Evolutionary conservation across 2,797 vertebrate genomes (phyloP), one percentile per base, ranked within the genome.

Genomic region (Sebastes trivittatus): DNA sequence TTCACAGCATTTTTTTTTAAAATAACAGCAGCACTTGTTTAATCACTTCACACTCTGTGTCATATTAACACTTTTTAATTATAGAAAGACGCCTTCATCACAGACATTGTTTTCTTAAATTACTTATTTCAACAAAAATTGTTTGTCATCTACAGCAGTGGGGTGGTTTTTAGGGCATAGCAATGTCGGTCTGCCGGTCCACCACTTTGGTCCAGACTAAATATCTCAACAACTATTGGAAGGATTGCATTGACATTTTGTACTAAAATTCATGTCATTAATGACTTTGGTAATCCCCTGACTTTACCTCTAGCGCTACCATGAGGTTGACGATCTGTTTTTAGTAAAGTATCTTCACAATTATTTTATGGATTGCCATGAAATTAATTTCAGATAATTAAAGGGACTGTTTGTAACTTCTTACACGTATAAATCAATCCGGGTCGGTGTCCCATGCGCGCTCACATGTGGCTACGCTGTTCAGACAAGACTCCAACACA

Each of bases 51-150:
- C 61, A 54, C 63, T 42, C 3, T 27, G 38, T 23, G 72, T 34
- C 60, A 78, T 27, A 76, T 80, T 87, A 75, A 56, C 63, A 67
- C 62, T 27, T 80, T 56, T 72, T 34, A 74, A 82, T 79, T 67
- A 73, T 66, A 72, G 18, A 32, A 69, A 69, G 18, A 30, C 38
- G 25, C 36, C 42, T 64, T 52, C 1, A 71, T 56, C 54, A 60
- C 60, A 56, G 18, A 7, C 42, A 2, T 2, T n/a, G 4, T 14
- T 27, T 5, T 70, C 6, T 16, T 10, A 36, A 77, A 68, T 58
- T 2, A 77, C 6, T 27, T 11, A 16, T 59, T 65, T 2, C 0
- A 69, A 23, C 59, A 55, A 29, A 52, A n/a, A 23, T 1, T 11
- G 27, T 13, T 72, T 38, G 18, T 74, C 20, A 27, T 54, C 23